Evolutionary conservation across 2,113 vertebrate species (phyloP), one percentile per base, ranked within the genome.

Genomic region (Aphyosemion australe): DNA sequence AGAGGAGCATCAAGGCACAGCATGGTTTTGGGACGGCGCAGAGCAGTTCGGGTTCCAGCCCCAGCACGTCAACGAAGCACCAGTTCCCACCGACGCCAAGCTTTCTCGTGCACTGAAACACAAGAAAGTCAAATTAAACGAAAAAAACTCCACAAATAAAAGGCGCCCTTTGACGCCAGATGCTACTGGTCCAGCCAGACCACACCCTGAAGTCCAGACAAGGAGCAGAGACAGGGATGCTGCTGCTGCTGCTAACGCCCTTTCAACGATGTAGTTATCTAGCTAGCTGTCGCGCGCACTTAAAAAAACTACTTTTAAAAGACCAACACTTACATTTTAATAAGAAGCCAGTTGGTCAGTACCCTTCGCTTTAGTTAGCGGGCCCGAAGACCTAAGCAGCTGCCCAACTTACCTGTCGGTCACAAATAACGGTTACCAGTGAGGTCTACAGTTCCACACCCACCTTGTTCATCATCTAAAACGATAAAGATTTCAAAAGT

Each of bases 41-140:
- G 50, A 99, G 87, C 0, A 92, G 67, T 6, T 98, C 95, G 0
- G 92, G 91, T 75, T 98, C 96, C 72, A 99, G 91, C 16, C 95
- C 96, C 65, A 99, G 82, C 32, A 99, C 95, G 43, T 99, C 96
- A 42, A 94, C 95, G 61, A 97, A 98, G 63, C 88, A 89, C 94
- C 95, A 97, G 79, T 87, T 92, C 1, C 91, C 90, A 4, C 87
- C 84, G 61, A 96, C 96, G 12, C 97, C 97, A 14, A 97, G 84
- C 26, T 94, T 94, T 19, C 64, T 62, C 90, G 97, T 87, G 80
- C 98, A 91, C 97, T 98, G 87, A n/a, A 92, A 56, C 37, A 13
- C 19, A 18, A 13, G 7, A 39, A 41, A 19, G 2, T 41, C 11
- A 21, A 21, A 11, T 10, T 3, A 45, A 31, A 59, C 57, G 6